These are phyloP conservation scores for Andrena cerasifolii DNA, from an alignment of 1,140 invertebrate genomes.

Conservation along the genomic window DNA sequence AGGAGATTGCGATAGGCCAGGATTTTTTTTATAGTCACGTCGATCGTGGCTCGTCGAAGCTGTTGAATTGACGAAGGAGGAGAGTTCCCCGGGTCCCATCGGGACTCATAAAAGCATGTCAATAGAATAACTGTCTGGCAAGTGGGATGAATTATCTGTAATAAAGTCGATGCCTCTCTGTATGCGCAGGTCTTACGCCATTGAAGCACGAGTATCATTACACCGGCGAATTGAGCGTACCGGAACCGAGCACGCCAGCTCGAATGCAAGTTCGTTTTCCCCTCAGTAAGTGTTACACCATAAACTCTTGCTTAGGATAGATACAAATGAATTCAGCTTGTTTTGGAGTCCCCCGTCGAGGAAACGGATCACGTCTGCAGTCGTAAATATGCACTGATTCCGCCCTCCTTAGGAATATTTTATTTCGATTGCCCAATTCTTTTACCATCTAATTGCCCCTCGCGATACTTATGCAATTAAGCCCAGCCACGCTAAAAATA, in stretches of 20 bases:
- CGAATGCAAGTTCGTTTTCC: constrained; percentile 90
- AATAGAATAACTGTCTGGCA: constrained; percentile 74
- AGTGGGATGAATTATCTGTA: constrained; percentile 73
- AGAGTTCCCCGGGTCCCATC: constrained; percentile 35
- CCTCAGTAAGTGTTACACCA: constrained; percentile 86
- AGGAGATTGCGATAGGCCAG: not conserved
- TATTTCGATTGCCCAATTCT: no score
- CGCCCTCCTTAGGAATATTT: not conserved
- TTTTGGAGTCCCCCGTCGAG: not conserved
- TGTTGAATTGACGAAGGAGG: constrained; percentile 52
- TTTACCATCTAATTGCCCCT: no score
- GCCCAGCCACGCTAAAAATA: not conserved
- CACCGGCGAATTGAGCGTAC: constrained; percentile 87
- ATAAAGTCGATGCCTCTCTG: constrained; percentile 72
- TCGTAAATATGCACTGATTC: not conserved
- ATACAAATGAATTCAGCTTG: not conserved
- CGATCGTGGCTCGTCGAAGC: not conserved
- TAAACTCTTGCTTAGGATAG: not conserved
- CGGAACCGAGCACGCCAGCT: constrained; percentile 85
- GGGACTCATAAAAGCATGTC: constrained; percentile 63
- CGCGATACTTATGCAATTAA: no score
- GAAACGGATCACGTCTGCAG: not conserved
- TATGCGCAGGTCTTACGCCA: constrained; percentile 85
- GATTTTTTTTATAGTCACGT: not conserved
- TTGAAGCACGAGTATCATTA: constrained; percentile 90